These are phyloP conservation scores for Toxostoma redivivum DNA, from an alignment of 2,113 vertebrate species.

Conservation along the genomic window DNA sequence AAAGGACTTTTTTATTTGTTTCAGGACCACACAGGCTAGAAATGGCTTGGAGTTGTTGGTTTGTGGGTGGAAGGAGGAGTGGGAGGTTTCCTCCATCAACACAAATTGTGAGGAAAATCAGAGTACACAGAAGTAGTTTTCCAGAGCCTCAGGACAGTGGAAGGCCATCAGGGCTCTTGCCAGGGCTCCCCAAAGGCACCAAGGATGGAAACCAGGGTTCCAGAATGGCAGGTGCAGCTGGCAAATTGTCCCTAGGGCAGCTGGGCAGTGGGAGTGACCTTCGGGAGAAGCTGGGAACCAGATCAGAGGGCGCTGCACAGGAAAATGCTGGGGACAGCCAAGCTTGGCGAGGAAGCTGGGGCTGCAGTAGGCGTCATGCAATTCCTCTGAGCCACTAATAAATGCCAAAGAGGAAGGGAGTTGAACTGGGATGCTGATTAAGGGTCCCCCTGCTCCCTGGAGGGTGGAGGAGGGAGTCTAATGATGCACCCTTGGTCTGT, in stretches of 20 bases:
- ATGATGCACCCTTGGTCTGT: not conserved
- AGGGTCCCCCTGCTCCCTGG: not conserved
- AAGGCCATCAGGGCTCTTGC: not conserved
- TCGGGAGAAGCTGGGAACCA: not conserved
- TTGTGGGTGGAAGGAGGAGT: not conserved
- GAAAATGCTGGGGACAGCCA: not conserved
- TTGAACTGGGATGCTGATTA: not conserved
- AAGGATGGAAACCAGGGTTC: not conserved
- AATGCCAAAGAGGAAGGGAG: slow-evolving; percentile 7
- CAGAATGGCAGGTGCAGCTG: not conserved
- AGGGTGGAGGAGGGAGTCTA: not conserved
- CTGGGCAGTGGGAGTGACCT: not conserved
- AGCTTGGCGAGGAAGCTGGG: not conserved
- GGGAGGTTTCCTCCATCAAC: not conserved
- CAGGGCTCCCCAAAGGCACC: accelerated
- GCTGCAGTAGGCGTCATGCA: accelerated
- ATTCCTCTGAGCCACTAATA: not conserved
- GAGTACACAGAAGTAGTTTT: not conserved
- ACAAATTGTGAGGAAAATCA: not conserved
- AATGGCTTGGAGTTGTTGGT: not conserved
- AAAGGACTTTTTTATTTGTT: slow-evolving; percentile 29
- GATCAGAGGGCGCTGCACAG: not conserved
- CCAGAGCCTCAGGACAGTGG: accelerated
- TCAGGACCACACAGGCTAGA: slow-evolving; percentile 29
- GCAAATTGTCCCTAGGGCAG: not conserved